phyloP scores from a whole-genome alignment of 2,113 vertebrate species.

The Columba livia region DNA sequence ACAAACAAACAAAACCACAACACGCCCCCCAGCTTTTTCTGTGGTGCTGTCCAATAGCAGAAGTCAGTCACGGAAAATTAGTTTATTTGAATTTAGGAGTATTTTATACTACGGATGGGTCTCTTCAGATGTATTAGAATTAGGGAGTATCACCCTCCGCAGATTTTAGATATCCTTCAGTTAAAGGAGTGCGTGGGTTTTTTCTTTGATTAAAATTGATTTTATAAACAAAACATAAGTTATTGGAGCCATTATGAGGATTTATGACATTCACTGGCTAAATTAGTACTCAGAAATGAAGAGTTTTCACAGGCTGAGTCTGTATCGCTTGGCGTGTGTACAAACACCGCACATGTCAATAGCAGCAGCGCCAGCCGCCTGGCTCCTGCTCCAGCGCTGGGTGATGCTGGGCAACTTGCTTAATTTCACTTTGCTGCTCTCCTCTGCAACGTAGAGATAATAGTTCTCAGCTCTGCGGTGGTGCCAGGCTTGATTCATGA shows the following conservation, averaged over 20 bases:
- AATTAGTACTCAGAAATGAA: not conserved
- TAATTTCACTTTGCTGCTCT: not conserved
- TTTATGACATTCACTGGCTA: not conserved
- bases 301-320: not conserved
- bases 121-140: not conserved
- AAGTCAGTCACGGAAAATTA: not conserved
- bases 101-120: not conserved
- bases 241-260: not conserved
- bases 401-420: not conserved
- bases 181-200: not conserved
- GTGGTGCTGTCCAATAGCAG: not conserved
- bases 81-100: not conserved
- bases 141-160: not conserved
- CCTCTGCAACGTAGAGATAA: not conserved
- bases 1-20: too few relatives aligned
- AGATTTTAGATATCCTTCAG: not conserved
- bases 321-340: fast-evolving
- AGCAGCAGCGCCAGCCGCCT: fast-evolving
- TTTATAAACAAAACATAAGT: not conserved
- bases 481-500: conserved; percentile 20
- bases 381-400: not conserved
- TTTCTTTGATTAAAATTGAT: conserved; percentile 12
- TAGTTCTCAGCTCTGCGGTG: not conserved
- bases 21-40: not conserved
- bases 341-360: not conserved